These are phyloP conservation scores for Emys orbicularis DNA, from an alignment of 2,797 vertebrate species.

Conservation along the genomic window DNA sequence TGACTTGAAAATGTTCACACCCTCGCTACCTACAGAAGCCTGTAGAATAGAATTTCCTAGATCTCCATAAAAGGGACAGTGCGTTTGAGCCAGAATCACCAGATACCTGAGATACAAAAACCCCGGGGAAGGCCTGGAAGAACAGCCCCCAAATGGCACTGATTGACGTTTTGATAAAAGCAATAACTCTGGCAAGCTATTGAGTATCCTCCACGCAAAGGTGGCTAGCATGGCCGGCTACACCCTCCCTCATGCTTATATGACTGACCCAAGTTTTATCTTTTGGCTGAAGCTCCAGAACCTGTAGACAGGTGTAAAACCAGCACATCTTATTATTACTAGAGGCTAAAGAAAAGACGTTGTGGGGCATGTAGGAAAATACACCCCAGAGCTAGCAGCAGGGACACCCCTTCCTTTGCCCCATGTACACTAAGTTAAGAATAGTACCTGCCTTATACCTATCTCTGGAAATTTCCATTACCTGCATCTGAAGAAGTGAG, in stretches of 20 bases:
- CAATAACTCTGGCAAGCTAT: background rate
- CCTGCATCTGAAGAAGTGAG: too few species aligned
- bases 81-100: background rate
- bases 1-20: background rate
- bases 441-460: too few species aligned
- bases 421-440: background rate
- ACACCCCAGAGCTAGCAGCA: background rate
- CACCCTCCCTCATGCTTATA: background rate
- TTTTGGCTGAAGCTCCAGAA: background rate
- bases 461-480: too few species aligned
- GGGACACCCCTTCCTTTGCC: accelerated
- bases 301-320: background rate
- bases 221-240: accelerated
- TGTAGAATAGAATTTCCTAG: background rate
- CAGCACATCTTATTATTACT: background rate
- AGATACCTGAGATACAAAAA: accelerated
- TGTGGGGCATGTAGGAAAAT: background rate
- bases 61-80: background rate
- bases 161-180: background rate
- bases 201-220: background rate
- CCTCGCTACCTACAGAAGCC: background rate
- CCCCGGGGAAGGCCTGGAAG: accelerated
- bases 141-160: background rate
- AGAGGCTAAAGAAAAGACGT: background rate
- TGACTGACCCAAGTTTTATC: background rate